These are phyloP conservation scores for Zeus faber DNA, from an alignment of 2,113 vertebrate genomes.

Conservation along the genomic window DNA sequence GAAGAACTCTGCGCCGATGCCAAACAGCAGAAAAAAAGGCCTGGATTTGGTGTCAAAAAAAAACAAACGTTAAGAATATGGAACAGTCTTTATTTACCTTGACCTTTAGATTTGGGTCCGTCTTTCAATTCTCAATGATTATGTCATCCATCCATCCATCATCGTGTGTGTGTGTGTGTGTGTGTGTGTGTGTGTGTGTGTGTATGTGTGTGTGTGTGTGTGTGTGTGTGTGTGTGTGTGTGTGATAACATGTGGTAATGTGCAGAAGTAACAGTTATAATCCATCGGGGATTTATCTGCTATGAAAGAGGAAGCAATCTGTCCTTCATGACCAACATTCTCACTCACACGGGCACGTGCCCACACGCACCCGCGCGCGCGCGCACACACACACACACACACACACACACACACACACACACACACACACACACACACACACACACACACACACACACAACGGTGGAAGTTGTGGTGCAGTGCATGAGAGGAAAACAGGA, in stretches of 20 bases:
- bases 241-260: too few relatives aligned
- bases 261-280: conserved; percentile 31
- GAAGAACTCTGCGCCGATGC: conserved; percentile 12
- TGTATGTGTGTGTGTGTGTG: too few relatives aligned
- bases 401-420: conserved; percentile 2
- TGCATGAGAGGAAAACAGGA: conserved; percentile 26
- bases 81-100: too few relatives aligned
- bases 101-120: too few relatives aligned
- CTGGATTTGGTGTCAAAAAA: conserved; percentile 7
- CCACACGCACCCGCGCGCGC: background rate
- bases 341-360: background rate
- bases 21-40: background rate
- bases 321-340: background rate
- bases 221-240: conserved; percentile 19
- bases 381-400: background rate
- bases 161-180: too few relatives aligned
- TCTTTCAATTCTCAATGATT: background rate
- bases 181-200: too few relatives aligned
- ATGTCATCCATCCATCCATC: conserved; percentile 13
- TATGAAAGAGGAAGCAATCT: conserved; percentile 29
- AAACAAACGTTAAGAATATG: background rate
- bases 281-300: conserved; percentile 30
- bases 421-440: background rate
- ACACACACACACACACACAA: background rate
- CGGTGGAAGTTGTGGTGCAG: conserved; percentile 21